phyloP scores from a whole-genome alignment of 1,140 invertebrate species.

The Littorina saxatilis region DNA sequence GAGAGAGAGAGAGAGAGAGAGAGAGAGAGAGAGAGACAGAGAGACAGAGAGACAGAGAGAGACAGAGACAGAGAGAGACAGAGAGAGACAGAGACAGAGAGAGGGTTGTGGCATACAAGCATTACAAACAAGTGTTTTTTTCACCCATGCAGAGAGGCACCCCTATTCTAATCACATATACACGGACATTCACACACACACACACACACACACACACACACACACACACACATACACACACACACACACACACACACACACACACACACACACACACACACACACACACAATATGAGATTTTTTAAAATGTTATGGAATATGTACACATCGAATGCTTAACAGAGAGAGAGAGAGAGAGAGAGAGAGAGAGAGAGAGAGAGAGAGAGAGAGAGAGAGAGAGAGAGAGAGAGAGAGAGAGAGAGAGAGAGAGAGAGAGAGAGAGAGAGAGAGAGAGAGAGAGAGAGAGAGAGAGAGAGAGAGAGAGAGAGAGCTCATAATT shows the following conservation, averaged over 20 bases:
- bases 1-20: too few species aligned
- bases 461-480: neutral
- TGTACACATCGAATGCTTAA: too few species aligned
- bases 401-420: neutral
- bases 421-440: neutral
- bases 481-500: too few species aligned
- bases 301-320: too few species aligned
- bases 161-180: neutral
- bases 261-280: too few species aligned
- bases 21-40: too few species aligned
- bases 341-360: neutral
- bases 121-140: neutral
- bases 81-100: too few species aligned
- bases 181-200: neutral
- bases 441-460: neutral
- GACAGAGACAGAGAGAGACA: too few species aligned
- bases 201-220: neutral
- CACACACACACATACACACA: neutral
- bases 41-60: too few species aligned
- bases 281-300: too few species aligned
- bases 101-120: neutral
- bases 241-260: too few species aligned
- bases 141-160: neutral
- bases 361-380: neutral
- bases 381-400: neutral